Evolutionary conservation across 1,140 invertebrate species (phyloP).

Genomic region (Phymorhynchus buccinoides): DNA sequence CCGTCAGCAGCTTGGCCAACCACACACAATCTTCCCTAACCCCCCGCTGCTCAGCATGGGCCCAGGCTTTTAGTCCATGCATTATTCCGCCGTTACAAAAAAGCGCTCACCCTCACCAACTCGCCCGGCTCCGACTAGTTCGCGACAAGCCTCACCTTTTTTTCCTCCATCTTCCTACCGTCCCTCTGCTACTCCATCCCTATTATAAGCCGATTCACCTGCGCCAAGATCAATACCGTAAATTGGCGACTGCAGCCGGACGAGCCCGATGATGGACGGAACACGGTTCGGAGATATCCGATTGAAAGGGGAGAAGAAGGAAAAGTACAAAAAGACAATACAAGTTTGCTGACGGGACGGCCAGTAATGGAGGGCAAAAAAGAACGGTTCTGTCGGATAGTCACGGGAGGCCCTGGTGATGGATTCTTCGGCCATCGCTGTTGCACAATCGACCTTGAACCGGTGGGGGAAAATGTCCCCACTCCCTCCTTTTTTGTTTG

Average conservation of each 20-base stretch:
- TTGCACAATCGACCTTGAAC: too few relatives aligned
- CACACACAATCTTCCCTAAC: neutral
- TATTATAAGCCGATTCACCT: neutral
- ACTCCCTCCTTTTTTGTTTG: too few relatives aligned
- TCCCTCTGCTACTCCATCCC: too few relatives aligned
- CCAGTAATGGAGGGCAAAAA: neutral
- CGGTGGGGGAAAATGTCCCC: too few relatives aligned
- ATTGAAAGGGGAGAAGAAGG: neutral
- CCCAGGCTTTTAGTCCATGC: neutral
- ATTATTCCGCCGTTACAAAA: neutral
- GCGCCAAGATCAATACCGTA: constrained; percentile 6
- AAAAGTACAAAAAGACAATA: too few relatives aligned
- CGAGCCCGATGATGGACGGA: constrained; percentile 1
- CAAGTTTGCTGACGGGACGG: neutral
- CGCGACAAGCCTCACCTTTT: constrained; percentile 1
- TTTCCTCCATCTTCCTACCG: too few relatives aligned
- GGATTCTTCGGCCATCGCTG: neutral
- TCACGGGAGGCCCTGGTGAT: neutral
- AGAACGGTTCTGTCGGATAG: neutral
- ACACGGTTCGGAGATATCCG: constrained; percentile 10
- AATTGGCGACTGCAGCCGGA: constrained; percentile 5
- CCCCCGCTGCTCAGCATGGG: neutral
- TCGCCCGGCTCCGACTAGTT: constrained; percentile 1
- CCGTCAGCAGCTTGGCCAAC: neutral
- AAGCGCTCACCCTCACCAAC: constrained; percentile 10